Evolutionary conservation across 2,888 invertebrate species (phyloP).

Genomic region (Stegophylla sp.): DNA sequence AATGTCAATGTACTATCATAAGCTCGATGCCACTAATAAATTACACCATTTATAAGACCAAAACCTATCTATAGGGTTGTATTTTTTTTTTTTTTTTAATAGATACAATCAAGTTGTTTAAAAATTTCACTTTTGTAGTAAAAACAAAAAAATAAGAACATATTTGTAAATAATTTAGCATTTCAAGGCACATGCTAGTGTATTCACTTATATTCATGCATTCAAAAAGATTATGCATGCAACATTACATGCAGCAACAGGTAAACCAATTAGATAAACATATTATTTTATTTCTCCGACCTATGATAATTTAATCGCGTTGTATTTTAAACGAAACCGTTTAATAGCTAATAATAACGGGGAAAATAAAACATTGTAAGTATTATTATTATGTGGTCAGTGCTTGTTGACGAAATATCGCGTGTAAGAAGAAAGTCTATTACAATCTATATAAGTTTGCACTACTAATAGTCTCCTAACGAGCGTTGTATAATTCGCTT

Average conservation of each 20-base stretch:
- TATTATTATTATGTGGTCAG: neutral
- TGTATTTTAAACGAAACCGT: neutral
- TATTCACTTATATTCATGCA: too few relatives aligned
- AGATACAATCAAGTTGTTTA: neutral
- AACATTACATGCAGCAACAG: too few relatives aligned
- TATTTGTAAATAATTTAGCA: neutral
- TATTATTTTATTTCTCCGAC: neutral
- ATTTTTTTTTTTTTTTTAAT: too few relatives aligned
- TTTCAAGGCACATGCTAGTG: too few relatives aligned
- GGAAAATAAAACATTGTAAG: neutral
- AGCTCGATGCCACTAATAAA: too few relatives aligned
- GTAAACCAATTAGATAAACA: too few relatives aligned
- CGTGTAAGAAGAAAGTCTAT: conserved; percentile 28
- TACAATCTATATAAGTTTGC: neutral
- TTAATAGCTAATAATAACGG: neutral
- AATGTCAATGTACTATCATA: too few relatives aligned
- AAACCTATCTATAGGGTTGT: too few relatives aligned
- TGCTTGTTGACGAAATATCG: neutral
- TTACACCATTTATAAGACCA: too few relatives aligned
- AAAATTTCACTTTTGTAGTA: neutral
- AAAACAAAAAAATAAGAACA: neutral
- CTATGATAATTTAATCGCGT: neutral
- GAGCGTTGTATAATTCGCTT: conserved; percentile 15
- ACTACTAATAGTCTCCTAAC: conserved; percentile 24
- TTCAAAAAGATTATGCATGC: too few relatives aligned